Evolutionary conservation across 92 coral and sea anemone species (phyloP), one percentile per base, ranked within the genome.

Genomic region (Pocillopora meandrina): DNA sequence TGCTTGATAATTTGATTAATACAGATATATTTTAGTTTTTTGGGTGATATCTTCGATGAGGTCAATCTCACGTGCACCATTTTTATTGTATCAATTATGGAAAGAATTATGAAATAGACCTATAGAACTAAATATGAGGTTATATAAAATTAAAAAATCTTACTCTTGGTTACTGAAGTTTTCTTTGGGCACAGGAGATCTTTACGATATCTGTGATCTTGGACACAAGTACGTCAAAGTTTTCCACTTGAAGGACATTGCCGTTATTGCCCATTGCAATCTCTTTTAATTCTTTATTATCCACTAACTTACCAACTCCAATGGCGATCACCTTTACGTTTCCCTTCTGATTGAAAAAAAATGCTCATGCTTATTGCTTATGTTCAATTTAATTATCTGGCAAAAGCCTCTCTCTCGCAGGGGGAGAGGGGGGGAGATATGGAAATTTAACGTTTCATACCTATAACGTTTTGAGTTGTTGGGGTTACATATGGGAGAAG

Each of bases 221-320:
- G 2, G 77, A 21, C 1, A 80, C 36, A n/a, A 91, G 94, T 16
- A 80, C 77, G 15, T 20, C 62, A 57, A 91, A 91, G 31, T 84
- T 15, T 6, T 64, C 1, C 73, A 85, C 80, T 59, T 85, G 67
- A 31, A 84, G 61, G 42, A 85, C 89, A 19, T 88, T 85, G 1
- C 74, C 65, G 2, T 20, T 9, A 0, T 91, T 61, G 14, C 80
- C 85, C 65, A 67, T 16, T 6, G 94, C 92, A 57, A 91, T 91
- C n/a, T 47, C 2, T 34, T 10, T 56, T 31, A 91, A 72, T 66
- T 91, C 92, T 0, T 64, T 14, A 3, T 70, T 17, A 74, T 86
- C 90, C 63, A 91, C 76, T 18, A 57, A 61, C 1, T 18, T 63
- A 5, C 94, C 92, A 12, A 91, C 85, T 12, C 94, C 94, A 68